phyloP scores from a whole-genome alignment of 1,140 invertebrate genomes.

The Leptinotarsa defecta region DNA sequence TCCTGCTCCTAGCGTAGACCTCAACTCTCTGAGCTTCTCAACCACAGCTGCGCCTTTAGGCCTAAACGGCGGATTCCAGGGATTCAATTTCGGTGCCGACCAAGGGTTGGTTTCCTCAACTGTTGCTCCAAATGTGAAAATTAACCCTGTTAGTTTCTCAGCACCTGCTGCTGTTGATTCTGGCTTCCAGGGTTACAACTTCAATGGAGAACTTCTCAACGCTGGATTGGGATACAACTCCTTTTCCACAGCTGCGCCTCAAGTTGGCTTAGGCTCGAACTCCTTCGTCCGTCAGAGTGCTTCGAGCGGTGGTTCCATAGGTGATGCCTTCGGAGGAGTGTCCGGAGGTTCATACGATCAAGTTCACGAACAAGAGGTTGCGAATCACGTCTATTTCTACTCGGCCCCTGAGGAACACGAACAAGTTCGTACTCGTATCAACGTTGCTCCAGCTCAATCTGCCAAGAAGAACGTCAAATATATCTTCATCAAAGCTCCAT shows the following conservation, averaged over 20 bases:
- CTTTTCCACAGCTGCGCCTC: background rate
- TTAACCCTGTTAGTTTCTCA: background rate
- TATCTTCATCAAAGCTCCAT: constrained; percentile 86
- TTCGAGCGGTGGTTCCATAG: background rate
- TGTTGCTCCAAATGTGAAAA: background rate
- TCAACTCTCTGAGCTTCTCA: background rate
- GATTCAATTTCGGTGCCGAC: background rate
- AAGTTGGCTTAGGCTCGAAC: background rate
- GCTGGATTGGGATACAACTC: background rate
- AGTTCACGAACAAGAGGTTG: constrained; percentile 51
- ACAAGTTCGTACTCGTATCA: constrained; percentile 56
- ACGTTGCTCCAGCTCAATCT: constrained; percentile 59
- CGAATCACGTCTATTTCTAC: constrained; percentile 79
- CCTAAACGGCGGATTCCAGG: background rate
- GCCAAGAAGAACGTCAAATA: constrained; percentile 86
- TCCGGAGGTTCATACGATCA: background rate
- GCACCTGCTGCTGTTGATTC: background rate
- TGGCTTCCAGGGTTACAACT: constrained; percentile 6
- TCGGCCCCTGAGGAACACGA: constrained; percentile 70
- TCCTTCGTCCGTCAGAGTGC: background rate
- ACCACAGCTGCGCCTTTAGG: background rate
- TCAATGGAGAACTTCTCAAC: background rate
- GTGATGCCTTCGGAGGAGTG: constrained; percentile 11
- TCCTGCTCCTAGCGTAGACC: background rate
- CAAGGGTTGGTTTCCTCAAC: background rate